phyloP scores from a whole-genome alignment of 1,140 invertebrate genomes.

The Zaprionus davidi region DNA sequence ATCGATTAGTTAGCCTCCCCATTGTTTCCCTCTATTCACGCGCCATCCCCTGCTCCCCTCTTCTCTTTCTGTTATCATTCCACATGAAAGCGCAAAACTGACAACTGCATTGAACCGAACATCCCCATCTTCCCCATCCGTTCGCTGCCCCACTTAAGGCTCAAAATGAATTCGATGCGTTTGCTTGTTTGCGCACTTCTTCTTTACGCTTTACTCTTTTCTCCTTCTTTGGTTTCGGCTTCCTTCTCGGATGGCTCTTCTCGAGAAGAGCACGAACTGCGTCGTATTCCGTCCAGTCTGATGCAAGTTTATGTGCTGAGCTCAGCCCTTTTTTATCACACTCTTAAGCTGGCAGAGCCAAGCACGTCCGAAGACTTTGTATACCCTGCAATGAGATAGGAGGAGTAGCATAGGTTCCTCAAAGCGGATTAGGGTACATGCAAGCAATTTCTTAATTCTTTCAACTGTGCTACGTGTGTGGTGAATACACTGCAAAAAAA shows the following conservation, averaged over 20 bases:
- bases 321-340: background rate
- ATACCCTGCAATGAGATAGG: background rate
- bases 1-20: conserved; percentile 26
- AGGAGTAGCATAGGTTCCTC: no score
- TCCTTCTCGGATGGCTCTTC: background rate
- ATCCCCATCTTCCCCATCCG: background rate
- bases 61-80: background rate
- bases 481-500: background rate
- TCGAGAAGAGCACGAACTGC: background rate
- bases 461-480: no score
- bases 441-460: no score
- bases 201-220: background rate
- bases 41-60: background rate
- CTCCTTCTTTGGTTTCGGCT: background rate
- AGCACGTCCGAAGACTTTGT: background rate
- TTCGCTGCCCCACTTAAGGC: background rate
- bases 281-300: background rate
- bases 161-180: conserved; percentile 7
- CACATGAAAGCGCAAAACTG: conserved; percentile 17
- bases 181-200: background rate
- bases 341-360: background rate
- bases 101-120: conserved; percentile 14
- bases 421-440: no score
- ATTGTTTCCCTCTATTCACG: no score
- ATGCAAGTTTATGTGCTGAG: conserved; percentile 1